phyloP scores from a whole-genome alignment of 1,140 invertebrate genomes.

The Oreohelix idahoensis region DNA sequence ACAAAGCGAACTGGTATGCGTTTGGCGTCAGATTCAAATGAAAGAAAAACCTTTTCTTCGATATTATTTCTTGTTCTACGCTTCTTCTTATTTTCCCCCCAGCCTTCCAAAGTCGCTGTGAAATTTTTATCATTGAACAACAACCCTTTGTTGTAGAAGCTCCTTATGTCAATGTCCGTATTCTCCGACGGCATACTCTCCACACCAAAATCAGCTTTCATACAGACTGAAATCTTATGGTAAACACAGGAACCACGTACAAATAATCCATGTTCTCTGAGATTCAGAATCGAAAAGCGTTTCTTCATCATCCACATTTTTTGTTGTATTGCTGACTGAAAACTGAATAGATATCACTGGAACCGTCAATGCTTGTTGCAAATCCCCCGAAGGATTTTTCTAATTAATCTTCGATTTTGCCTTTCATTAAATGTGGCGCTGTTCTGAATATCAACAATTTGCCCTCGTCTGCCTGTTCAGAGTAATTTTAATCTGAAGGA shows the following conservation, averaged over 20 bases:
- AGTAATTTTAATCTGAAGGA: slow-evolving; percentile 12
- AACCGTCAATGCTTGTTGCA: slow-evolving; percentile 21
- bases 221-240: slow-evolving; percentile 8
- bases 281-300: slow-evolving; percentile 14
- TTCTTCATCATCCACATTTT: slow-evolving; percentile 9
- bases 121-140: slow-evolving; percentile 12
- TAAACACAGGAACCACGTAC: neutral
- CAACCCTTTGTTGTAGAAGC: neutral
- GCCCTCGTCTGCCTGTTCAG: slow-evolving; percentile 22
- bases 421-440: neutral
- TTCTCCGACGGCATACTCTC: slow-evolving; percentile 7
- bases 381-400: slow-evolving; percentile 28
- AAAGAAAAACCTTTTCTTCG: neutral
- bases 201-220: slow-evolving; percentile 19
- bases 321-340: slow-evolving; percentile 8
- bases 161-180: slow-evolving; percentile 1
- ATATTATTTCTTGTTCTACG: neutral
- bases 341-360: slow-evolving; percentile 30
- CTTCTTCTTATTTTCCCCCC: neutral
- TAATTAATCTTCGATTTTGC: slow-evolving; percentile 42
- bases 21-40: slow-evolving; percentile 5
- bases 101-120: neutral
- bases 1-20: neutral
- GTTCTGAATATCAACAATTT: slow-evolving; percentile 32
- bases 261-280: neutral